Base-by-base conservation (phyloP, 2,797 vertebrate genomes). In the Chaunax sp. region DNA sequence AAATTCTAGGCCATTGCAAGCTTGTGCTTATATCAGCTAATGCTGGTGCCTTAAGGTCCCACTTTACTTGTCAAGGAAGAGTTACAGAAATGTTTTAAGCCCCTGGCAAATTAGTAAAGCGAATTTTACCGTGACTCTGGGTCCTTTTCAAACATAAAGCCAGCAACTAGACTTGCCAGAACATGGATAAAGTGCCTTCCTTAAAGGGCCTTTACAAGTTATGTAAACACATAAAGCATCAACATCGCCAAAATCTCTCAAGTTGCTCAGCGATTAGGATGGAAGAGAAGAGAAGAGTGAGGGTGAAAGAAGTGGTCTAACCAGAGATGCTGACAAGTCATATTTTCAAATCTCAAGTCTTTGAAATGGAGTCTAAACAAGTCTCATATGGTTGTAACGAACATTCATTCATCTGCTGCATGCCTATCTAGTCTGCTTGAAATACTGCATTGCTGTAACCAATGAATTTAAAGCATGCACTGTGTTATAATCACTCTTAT, bases 181-280 rank as follows among this genome's bases (percentile, higher is more conserved):
- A 54, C 28, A 51, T 78, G 79, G 74, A 67, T 33, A n/a, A 47
- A 67, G 19, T 33, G 45, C 30, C 67, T 28, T 30, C 55, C 45
- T 67, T 57, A 70, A 74, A 61, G 43, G 11, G 53, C n/a, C 49
- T 83, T 81, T 67, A 77, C 23, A 44, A n/a, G 33, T 11, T 8
- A 11, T 35, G 12, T 35, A 70, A 58, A 74, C 66, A 72, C 44
- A 19, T 33, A 61, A 73, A 37, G 38, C n/a, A 40, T 12, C 47
- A 22, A 33, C 22, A 23, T 40, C 1, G 16, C 37, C 15, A 14
- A 12, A 58, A 37, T 56, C 28, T 37, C 16, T 69, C 47, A 33
- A 26, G 1, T 49, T 35, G 35, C 55, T 63, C 38, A 45, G 67
- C 13, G 1, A 16, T 30, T 55, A 13, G 67, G 67, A 43, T n/a